These are phyloP conservation scores for Catostylus mosaicus DNA, from an alignment of 30 jellyfish, hydroid and myxozoan species.

Conservation along the genomic window DNA sequence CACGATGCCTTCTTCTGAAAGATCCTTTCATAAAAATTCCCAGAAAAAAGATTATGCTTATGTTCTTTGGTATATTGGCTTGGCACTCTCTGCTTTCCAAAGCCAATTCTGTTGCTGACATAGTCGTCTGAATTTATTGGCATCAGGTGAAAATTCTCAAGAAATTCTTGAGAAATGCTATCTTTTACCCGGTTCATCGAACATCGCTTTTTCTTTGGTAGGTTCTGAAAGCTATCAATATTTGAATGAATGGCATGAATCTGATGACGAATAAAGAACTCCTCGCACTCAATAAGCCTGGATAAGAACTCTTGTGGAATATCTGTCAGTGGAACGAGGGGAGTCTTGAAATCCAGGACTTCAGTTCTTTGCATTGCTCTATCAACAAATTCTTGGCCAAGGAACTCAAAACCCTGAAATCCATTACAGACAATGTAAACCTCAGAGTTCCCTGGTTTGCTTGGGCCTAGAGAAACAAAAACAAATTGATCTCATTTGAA, in stretches of 20 bases:
- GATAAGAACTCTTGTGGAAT: conserved; percentile 55
- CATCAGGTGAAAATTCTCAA: conserved; percentile 37
- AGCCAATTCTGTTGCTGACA: neutral
- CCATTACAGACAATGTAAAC: conserved; percentile 81
- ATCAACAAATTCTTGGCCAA: conserved; percentile 20
- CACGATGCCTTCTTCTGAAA: conserved; percentile 13
- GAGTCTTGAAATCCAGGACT: conserved; percentile 5
- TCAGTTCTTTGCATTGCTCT: conserved; percentile 35
- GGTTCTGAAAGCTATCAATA: conserved; percentile 36
- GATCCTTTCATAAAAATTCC: conserved; percentile 57
- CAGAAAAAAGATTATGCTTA: conserved; percentile 43
- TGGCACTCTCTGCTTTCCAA: neutral
- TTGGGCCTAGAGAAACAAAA: conserved; percentile 72
- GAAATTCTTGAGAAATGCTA: conserved; percentile 43
- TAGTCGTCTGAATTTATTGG: conserved; percentile 13
- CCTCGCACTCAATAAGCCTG: conserved; percentile 49
- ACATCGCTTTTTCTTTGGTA: conserved; percentile 8
- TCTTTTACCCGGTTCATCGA: conserved; percentile 7
- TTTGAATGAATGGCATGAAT: conserved; percentile 65
- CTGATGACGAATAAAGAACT: conserved; percentile 66
- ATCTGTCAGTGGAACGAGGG: conserved; percentile 33
- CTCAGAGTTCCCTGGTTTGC: conserved; percentile 99
- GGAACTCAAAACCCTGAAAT: conserved; percentile 39
- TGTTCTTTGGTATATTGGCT: conserved; percentile 29
- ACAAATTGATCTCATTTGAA: neutral